Evolutionary conservation across 2,888 invertebrate genomes (phyloP).

Genomic region (Laothoe populi): DNA sequence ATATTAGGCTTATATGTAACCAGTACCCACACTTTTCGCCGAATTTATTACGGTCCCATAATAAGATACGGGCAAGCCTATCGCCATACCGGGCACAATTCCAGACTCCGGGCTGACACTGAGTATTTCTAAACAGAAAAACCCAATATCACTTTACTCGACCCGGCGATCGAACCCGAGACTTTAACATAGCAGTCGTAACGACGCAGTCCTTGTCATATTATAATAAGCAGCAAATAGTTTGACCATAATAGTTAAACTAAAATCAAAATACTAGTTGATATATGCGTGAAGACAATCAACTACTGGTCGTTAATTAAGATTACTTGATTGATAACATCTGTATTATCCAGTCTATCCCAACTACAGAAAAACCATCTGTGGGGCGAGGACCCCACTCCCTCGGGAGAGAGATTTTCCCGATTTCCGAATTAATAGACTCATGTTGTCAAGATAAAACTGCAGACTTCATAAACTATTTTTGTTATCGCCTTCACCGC

Average conservation of each 20-base stretch:
- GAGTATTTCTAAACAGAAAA: no score
- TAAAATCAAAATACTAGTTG: not conserved
- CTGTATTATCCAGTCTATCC: conserved; percentile 4
- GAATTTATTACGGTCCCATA: no score
- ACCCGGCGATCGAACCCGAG: no score
- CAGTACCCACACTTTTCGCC: no score
- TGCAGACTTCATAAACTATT: conserved; percentile 8
- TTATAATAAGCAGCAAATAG: no score
- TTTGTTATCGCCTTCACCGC: not conserved
- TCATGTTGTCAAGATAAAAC: conserved; percentile 29
- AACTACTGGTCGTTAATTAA: conserved; percentile 22
- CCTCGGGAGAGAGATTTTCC: conserved; percentile 37
- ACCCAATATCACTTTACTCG: no score
- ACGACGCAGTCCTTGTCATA: no score
- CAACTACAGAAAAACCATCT: conserved; percentile 15
- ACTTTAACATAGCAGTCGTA: no score
- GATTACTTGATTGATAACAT: conserved; percentile 22
- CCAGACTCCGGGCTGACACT: no score
- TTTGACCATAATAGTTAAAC: not conserved
- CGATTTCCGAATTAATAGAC: conserved; percentile 51
- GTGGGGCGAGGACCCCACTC: conserved; percentile 15
- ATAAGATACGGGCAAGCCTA: no score
- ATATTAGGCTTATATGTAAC: no score
- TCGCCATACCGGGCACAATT: no score
- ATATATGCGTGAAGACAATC: not conserved